Base-by-base conservation (phyloP, 2,113 vertebrate genomes). In the Theristicus caerulescens region DNA sequence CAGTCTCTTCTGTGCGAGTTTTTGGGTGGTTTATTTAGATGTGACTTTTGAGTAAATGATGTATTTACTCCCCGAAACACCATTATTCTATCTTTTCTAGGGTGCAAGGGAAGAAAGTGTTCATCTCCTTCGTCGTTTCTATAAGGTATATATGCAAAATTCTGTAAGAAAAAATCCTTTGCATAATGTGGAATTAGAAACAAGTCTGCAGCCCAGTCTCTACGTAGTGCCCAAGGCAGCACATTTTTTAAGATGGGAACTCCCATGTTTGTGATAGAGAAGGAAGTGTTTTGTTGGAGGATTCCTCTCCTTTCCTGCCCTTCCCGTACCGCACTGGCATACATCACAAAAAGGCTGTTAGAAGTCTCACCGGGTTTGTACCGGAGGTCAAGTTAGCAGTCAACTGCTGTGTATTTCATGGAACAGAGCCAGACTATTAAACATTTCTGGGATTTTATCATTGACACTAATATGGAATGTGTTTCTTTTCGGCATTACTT, bases 91-190 rank as follows among this genome's bases (percentile, higher is more conserved):
- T 95, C 16, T 84, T 90, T 62, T 74, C 82, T 97, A 99, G 99
- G 99, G 99, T 18, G 99, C 99, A 4, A 98, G 99, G 96, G 99
- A 99, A 95, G 99, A 99, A 96, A 99, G 99, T 34, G 98, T 99
- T 81, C 99, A 99, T 95, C 98, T 99, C 19, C 97, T 99, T 5
- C 98, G 99, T 32, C 97, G 98, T 62, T 99, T 99, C 95, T 99
- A 99, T 95, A 99, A 99, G 99, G 99, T 98, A 97, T 94, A 7
- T 51, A 22, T n/a, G 6, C 44, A 51, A 62, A 79, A 29, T 55
- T 20, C 49, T 72, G 10, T 57, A 24, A 65, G 70, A 52, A 55
- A n/a, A 55, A 19, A 5, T 4, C 20, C 4, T 52, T 82, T 65
- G 16, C 3, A 0, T 55, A 44, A 31, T 4, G 17, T 34, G 20